Evolutionary conservation across 2,113 vertebrate genomes (phyloP).

Genomic region (Puffinus mauretanicus): DNA sequence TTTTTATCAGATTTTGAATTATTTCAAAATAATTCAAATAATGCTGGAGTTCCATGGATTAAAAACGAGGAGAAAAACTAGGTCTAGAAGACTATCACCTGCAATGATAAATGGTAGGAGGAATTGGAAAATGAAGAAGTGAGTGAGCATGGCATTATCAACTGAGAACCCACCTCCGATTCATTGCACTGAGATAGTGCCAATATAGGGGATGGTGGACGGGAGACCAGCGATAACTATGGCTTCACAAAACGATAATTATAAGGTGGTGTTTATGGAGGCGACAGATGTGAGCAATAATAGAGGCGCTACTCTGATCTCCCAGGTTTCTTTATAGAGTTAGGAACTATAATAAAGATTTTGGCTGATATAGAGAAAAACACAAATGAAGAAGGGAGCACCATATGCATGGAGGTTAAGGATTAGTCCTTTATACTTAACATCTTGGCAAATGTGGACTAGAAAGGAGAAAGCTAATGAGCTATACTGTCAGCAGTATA

Average conservation of each 20-base stretch:
- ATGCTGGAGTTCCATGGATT: neutral
- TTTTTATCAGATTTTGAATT: slow-evolving; percentile 33
- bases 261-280: neutral
- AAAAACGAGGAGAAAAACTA: too few relatives aligned
- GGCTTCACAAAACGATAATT: neutral
- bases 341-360: neutral
- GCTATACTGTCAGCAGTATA: neutral
- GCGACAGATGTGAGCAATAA: neutral
- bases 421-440: neutral
- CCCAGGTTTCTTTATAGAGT: neutral
- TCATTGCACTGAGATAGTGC: neutral
- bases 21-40: neutral
- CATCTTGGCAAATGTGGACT: neutral
- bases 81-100: neutral
- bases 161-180: neutral
- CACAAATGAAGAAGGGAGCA: neutral
- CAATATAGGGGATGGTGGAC: neutral
- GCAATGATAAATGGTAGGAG: neutral
- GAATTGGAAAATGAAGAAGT: neutral
- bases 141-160: neutral
- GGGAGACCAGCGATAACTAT: neutral
- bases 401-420: neutral
- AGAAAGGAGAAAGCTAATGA: neutral
- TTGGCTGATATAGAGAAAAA: neutral
- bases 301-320: neutral